These are phyloP conservation scores for Dipus sagitta DNA, from an alignment of 2,797 vertebrate genomes.

Conservation along the genomic window DNA sequence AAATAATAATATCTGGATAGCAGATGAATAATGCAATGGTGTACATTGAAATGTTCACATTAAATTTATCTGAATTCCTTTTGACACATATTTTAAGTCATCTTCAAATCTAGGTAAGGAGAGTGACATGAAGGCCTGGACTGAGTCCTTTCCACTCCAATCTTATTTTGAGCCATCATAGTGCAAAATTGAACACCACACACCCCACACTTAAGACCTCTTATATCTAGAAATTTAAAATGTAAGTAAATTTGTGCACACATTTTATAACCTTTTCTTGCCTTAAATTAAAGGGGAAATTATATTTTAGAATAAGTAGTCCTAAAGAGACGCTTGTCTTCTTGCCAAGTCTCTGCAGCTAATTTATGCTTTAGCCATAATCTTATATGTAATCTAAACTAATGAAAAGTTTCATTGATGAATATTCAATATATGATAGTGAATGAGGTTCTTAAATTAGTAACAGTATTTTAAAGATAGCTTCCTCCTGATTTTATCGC, in stretches of 20 bases:
- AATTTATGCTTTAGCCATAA: neutral
- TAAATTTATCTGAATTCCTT: slow-evolving; percentile 72
- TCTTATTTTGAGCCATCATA: slow-evolving; percentile 37
- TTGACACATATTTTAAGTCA: slow-evolving; percentile 59
- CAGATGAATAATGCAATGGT: slow-evolving; percentile 77
- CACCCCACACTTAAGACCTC: slow-evolving; percentile 23
- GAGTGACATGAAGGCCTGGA: neutral
- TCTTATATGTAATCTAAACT: neutral
- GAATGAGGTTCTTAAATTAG: neutral
- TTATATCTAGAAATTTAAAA: slow-evolving; percentile 1
- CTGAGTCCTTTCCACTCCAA: neutral
- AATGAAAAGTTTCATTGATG: neutral
- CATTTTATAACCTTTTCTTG: neutral
- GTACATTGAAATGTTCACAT: slow-evolving; percentile 56
- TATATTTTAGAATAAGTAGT: neutral
- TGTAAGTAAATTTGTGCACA: slow-evolving; percentile 12
- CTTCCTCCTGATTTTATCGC: neutral
- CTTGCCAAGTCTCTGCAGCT: neutral
- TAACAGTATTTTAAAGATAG: neutral
- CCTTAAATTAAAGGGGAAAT: slow-evolving; percentile 9
- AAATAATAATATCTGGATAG: slow-evolving; percentile 62
- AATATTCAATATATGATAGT: neutral
- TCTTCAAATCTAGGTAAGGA: slow-evolving; percentile 49
- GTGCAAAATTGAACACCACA: neutral
- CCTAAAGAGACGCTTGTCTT: neutral